A percentile compares a stretch with the other conserved stretches of the same genome.
Conservation (phyloP, 2,797 vertebrate species). For the Telmatherina bonti region DNA sequence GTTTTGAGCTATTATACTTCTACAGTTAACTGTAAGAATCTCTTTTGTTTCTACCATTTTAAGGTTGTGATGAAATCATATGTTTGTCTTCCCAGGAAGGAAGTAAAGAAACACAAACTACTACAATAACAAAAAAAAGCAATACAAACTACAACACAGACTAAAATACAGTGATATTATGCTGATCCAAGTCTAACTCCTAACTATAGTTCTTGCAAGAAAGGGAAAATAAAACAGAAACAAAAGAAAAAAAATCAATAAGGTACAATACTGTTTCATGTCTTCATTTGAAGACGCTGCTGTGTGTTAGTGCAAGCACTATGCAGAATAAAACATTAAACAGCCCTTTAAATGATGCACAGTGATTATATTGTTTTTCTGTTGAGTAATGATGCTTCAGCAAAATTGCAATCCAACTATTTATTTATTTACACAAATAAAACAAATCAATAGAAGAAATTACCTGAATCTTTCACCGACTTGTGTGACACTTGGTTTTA, state of each 20-base stretch:
- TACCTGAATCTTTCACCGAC: not conserved
- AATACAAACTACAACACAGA: not conserved
- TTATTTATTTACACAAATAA: not conserved
- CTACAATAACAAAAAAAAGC: too few relatives aligned
- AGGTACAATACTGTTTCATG: not conserved
- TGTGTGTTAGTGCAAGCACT: not conserved
- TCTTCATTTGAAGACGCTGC: not conserved
- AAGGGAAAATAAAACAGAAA: not conserved
- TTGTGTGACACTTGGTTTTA: not conserved
- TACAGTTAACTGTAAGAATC: not conserved
- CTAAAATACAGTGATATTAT: not conserved
- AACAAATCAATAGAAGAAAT: not conserved
- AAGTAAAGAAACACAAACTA: not conserved
- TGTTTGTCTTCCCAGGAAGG: not conserved
- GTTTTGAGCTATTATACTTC: too few relatives aligned
- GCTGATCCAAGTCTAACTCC: not conserved
- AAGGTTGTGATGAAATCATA: not conserved
- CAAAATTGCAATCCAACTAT: not conserved
- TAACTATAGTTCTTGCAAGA: not conserved
- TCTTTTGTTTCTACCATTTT: not conserved
- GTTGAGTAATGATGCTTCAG: not conserved
- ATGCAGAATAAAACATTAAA: too few relatives aligned
- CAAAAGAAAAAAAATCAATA: not conserved
- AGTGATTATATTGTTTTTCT: not conserved
- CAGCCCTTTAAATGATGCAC: not conserved